Percentiles rank a stretch among this genome's conserved stretches.
These are phyloP conservation scores for Tubulanus polymorphus DNA, from an alignment of 2,888 invertebrate genomes.

Conservation along the genomic window DNA sequence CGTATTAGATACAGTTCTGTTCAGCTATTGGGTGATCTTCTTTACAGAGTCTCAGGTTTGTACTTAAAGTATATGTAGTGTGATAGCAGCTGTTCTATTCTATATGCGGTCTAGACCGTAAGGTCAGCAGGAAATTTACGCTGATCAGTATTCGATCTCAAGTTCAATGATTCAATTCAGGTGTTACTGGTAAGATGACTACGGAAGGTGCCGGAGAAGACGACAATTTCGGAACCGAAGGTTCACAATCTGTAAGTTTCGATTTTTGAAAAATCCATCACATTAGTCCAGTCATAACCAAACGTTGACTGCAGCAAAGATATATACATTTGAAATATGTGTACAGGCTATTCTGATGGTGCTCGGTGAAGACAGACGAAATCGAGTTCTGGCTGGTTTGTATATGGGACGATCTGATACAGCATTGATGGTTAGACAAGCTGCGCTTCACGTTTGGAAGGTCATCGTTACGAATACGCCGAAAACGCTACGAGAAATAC, in stretches of 20 bases:
- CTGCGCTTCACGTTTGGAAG: constrained; percentile 99
- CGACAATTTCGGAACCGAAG: constrained; percentile 93
- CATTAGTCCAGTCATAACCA: too few species aligned
- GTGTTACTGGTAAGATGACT: constrained; percentile 96
- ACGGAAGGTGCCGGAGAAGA: constrained; percentile 97
- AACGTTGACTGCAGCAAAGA: too few species aligned
- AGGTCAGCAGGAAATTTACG: too few species aligned
- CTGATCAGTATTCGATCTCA: too few species aligned
- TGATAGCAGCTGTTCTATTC: too few species aligned
- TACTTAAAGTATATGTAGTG: too few species aligned
- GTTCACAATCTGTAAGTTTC: constrained; percentile 41
- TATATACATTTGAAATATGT: too few species aligned
- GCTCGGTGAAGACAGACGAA: constrained; percentile 83
- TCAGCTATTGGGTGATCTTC: constrained; percentile 87
- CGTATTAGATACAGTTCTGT: constrained; percentile 89
- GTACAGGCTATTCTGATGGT: constrained; percentile 77
- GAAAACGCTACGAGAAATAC: constrained; percentile 88
- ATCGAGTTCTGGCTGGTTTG: constrained; percentile 66
- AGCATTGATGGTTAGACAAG: constrained; percentile 92
- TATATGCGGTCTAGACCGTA: too few species aligned
- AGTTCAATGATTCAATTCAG: constrained; percentile 28
- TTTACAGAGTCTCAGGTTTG: constrained; percentile 88
- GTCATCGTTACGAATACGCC: constrained; percentile 98
- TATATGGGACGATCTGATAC: constrained; percentile 98
- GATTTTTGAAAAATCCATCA: too few species aligned